Evolutionary conservation across 2,113 vertebrate species (phyloP), one percentile per base, ranked within the genome.

Genomic region (Scalopus aquaticus): DNA sequence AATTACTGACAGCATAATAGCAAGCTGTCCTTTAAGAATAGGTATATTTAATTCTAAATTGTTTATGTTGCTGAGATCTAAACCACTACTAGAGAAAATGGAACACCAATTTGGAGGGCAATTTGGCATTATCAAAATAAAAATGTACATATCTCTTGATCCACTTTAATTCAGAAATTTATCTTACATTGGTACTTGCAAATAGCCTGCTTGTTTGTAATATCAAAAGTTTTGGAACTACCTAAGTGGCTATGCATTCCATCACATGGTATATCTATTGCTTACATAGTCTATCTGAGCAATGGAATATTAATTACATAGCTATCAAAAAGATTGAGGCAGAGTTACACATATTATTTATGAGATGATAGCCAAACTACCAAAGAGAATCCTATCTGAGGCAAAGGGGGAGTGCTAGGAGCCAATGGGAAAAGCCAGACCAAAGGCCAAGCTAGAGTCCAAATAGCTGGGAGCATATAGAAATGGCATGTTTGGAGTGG

Each of bases 1-100:
- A 81, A 73, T 86, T 92, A 81, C 11, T 60, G 81, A 9, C 39
- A 77, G 83, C 56, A 72, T 67, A 92, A 95, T 37, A 60, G 77
- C 30, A 90, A 80, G 39, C 30, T 90, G 17, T 64, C 51, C 88
- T 84, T 88, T 30, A 82, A 77, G 20, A 76, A 85, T 3, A 42
- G 17, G 12, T 15, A 67, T 67, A 78, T 72, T 91, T 94, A 64
- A 78, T 81, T 88, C 3, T 4, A 94, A 92, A 51, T 79, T 12
- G 5, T 24, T 84, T 46, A 69, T 79, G n/a, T 84, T 88, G 28
- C 80, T 81, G 49, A 93, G 58, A 73, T 95, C 58, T 86, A 76
- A 93, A 81, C 58, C 6, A 54, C 42, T 54, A 54, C 13, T 54
- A 56, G 86, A 88, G 35, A 70, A 70, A 85, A 67, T 74, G 44